phyloP scores from a whole-genome alignment of 2,113 vertebrate genomes.

The Myodes glareolus region DNA sequence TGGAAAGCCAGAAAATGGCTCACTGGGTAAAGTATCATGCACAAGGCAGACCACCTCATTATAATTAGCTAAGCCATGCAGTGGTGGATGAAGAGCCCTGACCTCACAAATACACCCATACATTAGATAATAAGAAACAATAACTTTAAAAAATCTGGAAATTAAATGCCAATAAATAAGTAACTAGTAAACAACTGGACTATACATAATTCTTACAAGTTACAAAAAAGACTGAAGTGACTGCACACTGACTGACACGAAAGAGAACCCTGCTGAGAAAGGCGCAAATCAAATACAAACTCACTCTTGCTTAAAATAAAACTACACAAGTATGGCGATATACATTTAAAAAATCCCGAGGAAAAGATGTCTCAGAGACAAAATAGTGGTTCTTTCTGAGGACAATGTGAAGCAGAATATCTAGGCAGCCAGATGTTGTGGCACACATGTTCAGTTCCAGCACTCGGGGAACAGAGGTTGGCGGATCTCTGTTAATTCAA shows the following conservation, averaged over 20 bases:
- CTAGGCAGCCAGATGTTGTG: neutral
- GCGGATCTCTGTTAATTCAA: neutral
- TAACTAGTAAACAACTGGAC: neutral
- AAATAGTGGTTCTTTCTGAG: neutral
- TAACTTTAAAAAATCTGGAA: neutral
- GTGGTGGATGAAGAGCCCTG: too few species aligned
- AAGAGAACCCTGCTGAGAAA: neutral
- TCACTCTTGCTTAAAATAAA: constrained; percentile 28
- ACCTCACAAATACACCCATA: neutral
- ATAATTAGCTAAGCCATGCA: neutral
- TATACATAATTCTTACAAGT: neutral
- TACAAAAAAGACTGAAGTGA: neutral
- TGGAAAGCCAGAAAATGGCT: neutral
- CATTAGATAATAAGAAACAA: neutral
- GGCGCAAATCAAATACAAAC: neutral
- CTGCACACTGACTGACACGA: neutral
- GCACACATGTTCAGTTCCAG: too few species aligned
- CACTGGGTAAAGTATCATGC: neutral
- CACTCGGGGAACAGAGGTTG: neutral
- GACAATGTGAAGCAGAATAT: neutral
- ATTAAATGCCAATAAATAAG: neutral
- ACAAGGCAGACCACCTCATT: neutral
- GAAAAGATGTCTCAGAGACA: neutral
- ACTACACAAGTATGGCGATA: neutral
- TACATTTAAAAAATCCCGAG: neutral